A percentile compares a stretch with the other conserved stretches of the same genome.
phyloP scores from a whole-genome alignment of 35 echinoderm and acorn worm genomes.

The Anneissia japonica region DNA sequence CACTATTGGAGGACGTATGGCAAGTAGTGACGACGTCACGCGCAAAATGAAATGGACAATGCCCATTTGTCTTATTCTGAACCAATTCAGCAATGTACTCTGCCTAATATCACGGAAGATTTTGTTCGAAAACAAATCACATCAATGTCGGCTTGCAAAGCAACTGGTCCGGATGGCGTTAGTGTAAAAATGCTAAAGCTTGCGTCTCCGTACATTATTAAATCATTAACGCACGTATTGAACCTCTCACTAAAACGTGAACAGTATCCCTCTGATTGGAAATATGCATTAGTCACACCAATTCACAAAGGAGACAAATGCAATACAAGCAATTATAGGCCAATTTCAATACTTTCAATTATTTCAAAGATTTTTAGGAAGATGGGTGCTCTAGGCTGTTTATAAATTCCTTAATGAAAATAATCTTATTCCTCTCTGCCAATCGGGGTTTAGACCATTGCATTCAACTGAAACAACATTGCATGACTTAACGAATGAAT shows the following conservation, averaged over 20 bases:
- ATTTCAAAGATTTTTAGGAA: constrained; percentile 15
- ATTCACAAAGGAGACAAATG: background rate
- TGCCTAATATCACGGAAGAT: constrained; percentile 19
- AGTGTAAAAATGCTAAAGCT: background rate
- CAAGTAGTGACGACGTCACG: background rate
- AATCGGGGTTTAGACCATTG: background rate
- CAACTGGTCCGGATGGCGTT: background rate
- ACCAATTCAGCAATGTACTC: background rate
- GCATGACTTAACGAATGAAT: constrained; percentile 5
- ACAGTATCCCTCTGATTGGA: background rate
- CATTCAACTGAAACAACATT: constrained; percentile 3
- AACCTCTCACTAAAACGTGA: background rate
- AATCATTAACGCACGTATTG: background rate
- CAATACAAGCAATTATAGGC: constrained; percentile 2
- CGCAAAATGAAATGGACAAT: background rate
- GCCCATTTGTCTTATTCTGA: background rate
- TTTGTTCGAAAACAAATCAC: constrained; percentile 11
- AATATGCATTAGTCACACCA: background rate
- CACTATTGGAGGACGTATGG: constrained; percentile 7
- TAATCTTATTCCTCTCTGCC: background rate
- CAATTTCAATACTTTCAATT: constrained; percentile 30
- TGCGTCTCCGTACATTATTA: background rate
- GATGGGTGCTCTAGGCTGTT: background rate
- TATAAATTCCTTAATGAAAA: constrained; percentile 8
- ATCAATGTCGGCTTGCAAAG: constrained; percentile 6